Evolutionary conservation across 2,888 invertebrate genomes (phyloP).

Genomic region (Nemotelus pantherinus): DNA sequence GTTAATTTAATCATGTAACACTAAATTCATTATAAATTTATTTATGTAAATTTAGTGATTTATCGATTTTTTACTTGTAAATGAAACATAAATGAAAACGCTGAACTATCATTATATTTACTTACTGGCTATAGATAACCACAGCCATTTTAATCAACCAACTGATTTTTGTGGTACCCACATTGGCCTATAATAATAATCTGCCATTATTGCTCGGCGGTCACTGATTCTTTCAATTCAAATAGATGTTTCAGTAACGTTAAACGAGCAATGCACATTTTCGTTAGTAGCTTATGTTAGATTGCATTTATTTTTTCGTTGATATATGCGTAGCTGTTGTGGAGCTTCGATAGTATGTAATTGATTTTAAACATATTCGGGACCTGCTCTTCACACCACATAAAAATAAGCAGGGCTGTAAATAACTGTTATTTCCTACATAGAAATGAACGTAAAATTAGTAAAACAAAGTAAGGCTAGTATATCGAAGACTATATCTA

Average conservation of each 20-base stretch:
- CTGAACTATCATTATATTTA: neutral
- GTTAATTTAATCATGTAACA: no score
- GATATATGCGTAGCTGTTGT: no score
- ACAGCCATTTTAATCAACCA: conserved; percentile 2
- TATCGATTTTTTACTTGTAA: no score
- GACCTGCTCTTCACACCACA: no score
- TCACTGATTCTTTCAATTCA: conserved; percentile 58
- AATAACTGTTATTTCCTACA: no score
- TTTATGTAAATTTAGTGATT: no score
- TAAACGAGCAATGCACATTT: conserved; percentile 58
- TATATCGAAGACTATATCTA: conserved; percentile 62
- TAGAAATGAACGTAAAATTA: no score
- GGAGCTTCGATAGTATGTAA: no score
- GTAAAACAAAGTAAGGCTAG: conserved; percentile 49
- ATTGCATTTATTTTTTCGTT: neutral
- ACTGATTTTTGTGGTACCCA: conserved; percentile 26
- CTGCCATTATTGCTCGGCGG: conserved; percentile 62
- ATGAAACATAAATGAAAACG: no score
- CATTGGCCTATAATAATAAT: conserved; percentile 31
- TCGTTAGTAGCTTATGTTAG: neutral
- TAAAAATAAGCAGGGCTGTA: no score
- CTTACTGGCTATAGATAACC: conserved; percentile 14
- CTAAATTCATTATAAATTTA: no score
- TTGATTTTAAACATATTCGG: no score
- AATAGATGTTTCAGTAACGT: conserved; percentile 59